Percentiles rank a stretch among this genome's conserved stretches.
Evolutionary conservation across 1,140 invertebrate genomes (phyloP).

Genomic region (Dreissena polymorpha): DNA sequence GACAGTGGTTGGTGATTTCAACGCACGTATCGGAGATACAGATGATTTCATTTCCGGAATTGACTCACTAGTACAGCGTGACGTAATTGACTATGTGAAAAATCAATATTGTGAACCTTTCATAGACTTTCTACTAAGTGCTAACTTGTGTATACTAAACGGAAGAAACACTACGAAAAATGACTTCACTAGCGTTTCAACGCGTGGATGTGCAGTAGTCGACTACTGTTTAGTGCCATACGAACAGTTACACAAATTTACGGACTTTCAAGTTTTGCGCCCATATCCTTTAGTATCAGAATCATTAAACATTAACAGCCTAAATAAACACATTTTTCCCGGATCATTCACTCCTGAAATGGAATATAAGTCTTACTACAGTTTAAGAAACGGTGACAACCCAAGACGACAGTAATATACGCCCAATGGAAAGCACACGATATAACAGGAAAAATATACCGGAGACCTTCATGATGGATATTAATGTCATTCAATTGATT

Average conservation of each 20-base stretch:
- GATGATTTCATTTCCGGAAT: conserved; percentile 45
- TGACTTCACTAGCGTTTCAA: too few relatives aligned
- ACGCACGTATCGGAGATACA: conserved; percentile 17
- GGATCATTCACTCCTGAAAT: too few relatives aligned
- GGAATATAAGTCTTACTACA: too few relatives aligned
- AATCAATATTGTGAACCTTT: conserved; percentile 48
- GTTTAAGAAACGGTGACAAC: too few relatives aligned
- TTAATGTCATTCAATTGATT: too few relatives aligned
- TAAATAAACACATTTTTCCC: too few relatives aligned
- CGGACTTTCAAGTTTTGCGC: conserved; percentile 1
- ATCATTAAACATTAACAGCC: too few relatives aligned
- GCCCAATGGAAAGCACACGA: too few relatives aligned
- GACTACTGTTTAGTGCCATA: conserved; percentile 49
- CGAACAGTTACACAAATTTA: conserved; percentile 22
- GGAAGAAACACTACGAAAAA: conserved; percentile 39
- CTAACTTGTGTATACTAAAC: conserved; percentile 51
- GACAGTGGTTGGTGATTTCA: conserved; percentile 25
- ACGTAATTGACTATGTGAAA: conserved; percentile 40
- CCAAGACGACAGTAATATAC: too few relatives aligned
- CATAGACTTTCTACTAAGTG: conserved; percentile 34
- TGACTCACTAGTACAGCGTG: conserved; percentile 24
- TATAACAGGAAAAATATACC: too few relatives aligned
- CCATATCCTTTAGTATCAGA: too few relatives aligned
- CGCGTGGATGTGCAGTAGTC: conserved; percentile 42
- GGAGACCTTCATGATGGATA: too few relatives aligned